phyloP scores from a whole-genome alignment of 2,797 vertebrate genomes.

The Typhlichthys subterraneus region DNA sequence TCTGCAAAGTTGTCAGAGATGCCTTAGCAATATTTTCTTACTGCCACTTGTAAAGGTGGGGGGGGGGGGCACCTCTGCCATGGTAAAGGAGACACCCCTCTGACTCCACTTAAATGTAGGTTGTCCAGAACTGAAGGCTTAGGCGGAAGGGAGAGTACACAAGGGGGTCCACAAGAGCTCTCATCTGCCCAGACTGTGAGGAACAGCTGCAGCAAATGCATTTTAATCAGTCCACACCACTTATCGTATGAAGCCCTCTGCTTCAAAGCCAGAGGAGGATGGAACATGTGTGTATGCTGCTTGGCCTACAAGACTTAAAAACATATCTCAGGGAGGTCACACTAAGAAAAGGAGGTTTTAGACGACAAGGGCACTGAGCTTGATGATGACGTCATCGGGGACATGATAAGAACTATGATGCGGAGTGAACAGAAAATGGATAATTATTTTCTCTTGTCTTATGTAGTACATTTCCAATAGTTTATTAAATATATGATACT shows the following conservation, averaged over 20 bases:
- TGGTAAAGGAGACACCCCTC: slow-evolving; percentile 43
- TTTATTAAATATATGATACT: too few relatives aligned
- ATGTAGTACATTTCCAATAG: too few relatives aligned
- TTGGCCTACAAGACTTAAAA: too few relatives aligned
- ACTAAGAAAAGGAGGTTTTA: slow-evolving; percentile 26
- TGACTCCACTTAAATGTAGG: slow-evolving; percentile 63
- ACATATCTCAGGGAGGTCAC: slow-evolving; percentile 16
- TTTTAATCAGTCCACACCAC: slow-evolving; percentile 57
- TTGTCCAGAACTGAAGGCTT: slow-evolving; percentile 40
- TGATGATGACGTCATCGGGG: slow-evolving; percentile 31
- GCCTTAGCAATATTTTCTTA: too few relatives aligned
- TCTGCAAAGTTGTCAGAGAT: too few relatives aligned
- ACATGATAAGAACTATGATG: slow-evolving; percentile 23
- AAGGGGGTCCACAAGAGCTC: slow-evolving; percentile 42
- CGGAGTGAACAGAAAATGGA: slow-evolving; percentile 1
- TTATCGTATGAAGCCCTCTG: slow-evolving; percentile 32
- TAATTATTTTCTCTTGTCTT: slow-evolving; percentile 7
- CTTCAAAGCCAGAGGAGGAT: slow-evolving; percentile 35
- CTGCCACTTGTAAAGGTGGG: slow-evolving; percentile 31
- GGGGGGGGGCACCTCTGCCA: slow-evolving; percentile 48
- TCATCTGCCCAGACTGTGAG: slow-evolving; percentile 56
- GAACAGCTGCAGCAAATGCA: slow-evolving; percentile 48
- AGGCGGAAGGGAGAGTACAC: slow-evolving; percentile 11
- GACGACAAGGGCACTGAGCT: slow-evolving; percentile 41
- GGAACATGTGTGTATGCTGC: slow-evolving; percentile 18